Percentiles rank a stretch among this genome's conserved stretches.
These are phyloP conservation scores for Parnassius apollo DNA, from an alignment of 2,888 invertebrate genomes.

Conservation along the genomic window DNA sequence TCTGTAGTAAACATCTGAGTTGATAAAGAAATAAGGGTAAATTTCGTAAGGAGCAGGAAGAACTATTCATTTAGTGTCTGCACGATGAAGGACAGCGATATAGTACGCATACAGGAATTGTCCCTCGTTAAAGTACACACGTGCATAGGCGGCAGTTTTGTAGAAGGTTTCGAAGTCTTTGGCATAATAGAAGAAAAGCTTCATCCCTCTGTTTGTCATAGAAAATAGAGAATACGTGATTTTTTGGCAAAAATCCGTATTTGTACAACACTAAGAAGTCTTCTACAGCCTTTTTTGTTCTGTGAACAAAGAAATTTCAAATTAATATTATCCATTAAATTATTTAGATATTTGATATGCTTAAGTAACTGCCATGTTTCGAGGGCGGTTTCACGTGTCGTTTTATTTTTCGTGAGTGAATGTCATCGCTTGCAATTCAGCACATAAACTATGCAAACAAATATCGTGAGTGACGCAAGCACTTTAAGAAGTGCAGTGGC, in stretches of 20 bases:
- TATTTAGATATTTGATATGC: no score
- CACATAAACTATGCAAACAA: no score
- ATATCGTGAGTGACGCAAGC: no score
- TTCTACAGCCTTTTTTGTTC: conserved; percentile 65
- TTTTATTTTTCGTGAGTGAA: no score
- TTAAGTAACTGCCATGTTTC: no score
- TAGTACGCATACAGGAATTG: conserved; percentile 83
- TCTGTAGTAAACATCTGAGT: conserved; percentile 75
- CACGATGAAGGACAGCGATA: conserved; percentile 81
- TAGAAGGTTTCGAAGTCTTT: conserved; percentile 83
- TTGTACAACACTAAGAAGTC: conserved; percentile 65
- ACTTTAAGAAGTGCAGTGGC: no score
- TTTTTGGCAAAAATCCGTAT: conserved; percentile 70
- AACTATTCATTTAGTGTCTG: conserved; percentile 79
- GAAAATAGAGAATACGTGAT: conserved; percentile 76
- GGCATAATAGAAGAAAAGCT: conserved; percentile 80
- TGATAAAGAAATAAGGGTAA: conserved; percentile 83
- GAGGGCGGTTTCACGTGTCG: no score
- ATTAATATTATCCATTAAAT: not conserved
- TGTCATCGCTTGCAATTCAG: no score
- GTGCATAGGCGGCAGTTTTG: conserved; percentile 79
- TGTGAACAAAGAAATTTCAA: conserved; percentile 34
- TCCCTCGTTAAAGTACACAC: conserved; percentile 82
- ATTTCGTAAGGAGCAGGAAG: conserved; percentile 86
- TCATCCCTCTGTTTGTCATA: conserved; percentile 69